Conservation (phyloP, 2,888 invertebrate genomes). For the Prosopocoilus inquinatus region DNA sequence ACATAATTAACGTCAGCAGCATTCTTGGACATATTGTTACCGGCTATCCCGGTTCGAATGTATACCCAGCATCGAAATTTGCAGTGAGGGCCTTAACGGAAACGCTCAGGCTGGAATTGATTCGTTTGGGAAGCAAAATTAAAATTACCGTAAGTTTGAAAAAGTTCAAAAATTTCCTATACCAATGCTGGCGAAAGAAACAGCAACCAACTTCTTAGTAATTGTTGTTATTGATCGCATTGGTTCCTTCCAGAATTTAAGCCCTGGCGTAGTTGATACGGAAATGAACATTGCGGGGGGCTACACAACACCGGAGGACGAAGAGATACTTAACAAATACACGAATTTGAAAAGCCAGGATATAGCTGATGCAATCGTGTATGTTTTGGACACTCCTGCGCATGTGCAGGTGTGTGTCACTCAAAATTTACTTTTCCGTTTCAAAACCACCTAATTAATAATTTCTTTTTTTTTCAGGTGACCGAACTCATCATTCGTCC, state of each 20-base stretch:
- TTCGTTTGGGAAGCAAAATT: conserved; percentile 3
- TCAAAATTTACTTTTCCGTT: too few species aligned
- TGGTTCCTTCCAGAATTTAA: background rate
- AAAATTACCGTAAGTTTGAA: conserved; percentile 4
- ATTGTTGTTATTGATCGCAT: background rate
- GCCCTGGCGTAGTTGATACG: conserved; percentile 1
- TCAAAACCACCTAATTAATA: background rate
- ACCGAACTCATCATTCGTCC: background rate
- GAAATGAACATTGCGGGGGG: background rate
- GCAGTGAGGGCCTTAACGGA: background rate
- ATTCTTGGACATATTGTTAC: conserved; percentile 3
- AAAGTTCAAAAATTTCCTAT: too few species aligned
- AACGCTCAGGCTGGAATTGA: conserved; percentile 2
- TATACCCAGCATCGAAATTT: conserved; percentile 5
- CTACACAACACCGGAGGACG: too few species aligned
- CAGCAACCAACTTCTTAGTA: background rate
- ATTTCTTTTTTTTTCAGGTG: background rate
- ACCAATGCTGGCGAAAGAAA: too few species aligned
- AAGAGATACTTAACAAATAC: too few species aligned
- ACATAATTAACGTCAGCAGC: conserved; percentile 16
- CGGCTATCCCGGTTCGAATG: background rate
- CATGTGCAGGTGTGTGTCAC: background rate
- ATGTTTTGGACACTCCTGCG: background rate
- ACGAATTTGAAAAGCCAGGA: background rate
- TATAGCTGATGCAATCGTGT: background rate